Conservation (phyloP, 35 echinoderm and acorn worm species). For the Chiridota heheva region DNA sequence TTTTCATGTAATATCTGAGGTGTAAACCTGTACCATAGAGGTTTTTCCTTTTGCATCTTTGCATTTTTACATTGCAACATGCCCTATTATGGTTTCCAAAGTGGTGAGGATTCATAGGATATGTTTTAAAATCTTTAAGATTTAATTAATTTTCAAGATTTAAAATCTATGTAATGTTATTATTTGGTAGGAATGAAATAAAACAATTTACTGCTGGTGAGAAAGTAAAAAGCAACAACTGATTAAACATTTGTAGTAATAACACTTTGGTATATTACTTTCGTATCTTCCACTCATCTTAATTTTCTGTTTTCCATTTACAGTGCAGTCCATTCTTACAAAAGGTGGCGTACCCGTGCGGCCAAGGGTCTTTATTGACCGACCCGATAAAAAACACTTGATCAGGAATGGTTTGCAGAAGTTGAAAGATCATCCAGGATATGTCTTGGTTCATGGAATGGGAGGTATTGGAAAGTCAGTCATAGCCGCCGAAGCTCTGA, state of each 20-base stretch:
- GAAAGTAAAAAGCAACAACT: background rate
- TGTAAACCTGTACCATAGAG: too few relatives aligned
- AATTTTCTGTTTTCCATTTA: background rate
- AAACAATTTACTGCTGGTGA: background rate
- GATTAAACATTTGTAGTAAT: background rate
- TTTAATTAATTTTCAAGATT: background rate
- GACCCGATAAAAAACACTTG: conserved; percentile 36
- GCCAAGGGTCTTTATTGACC: conserved; percentile 59
- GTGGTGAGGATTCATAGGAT: too few relatives aligned
- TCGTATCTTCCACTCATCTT: background rate
- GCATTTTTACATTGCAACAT: too few relatives aligned
- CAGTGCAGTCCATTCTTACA: conserved; percentile 76
- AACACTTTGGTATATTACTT: background rate
- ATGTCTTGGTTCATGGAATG: conserved; percentile 84
- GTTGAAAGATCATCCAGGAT: conserved; percentile 59
- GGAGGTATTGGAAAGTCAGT: conserved; percentile 88
- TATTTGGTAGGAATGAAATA: background rate
- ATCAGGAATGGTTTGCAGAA: conserved; percentile 58
- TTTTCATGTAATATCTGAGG: too few relatives aligned
- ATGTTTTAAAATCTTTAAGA: too few relatives aligned
- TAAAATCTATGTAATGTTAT: background rate
- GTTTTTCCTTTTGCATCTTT: too few relatives aligned
- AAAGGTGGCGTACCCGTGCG: conserved; percentile 67
- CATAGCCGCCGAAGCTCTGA: conserved; percentile 74
- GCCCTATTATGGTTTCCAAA: too few relatives aligned